Percentiles rank a stretch among this genome's conserved stretches.
Evolutionary conservation across 92 coral and sea anemone species (phyloP).

Genomic region (Desmophyllum pertusum): DNA sequence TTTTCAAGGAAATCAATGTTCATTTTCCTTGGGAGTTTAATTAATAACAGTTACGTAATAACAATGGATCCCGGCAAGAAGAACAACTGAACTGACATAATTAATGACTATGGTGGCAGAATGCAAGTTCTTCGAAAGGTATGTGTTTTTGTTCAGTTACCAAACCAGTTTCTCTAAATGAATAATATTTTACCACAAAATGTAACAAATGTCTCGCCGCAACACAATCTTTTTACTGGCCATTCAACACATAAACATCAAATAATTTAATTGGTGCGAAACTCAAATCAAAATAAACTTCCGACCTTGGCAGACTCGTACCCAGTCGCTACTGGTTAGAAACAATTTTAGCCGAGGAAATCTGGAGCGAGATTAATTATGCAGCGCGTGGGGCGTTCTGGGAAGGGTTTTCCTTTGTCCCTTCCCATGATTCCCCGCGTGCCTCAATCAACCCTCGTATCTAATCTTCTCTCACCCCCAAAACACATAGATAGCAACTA

Average conservation of each 20-base stretch:
- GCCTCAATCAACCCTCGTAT: too few relatives aligned
- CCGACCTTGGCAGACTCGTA: too few relatives aligned
- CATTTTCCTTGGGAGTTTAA: background rate
- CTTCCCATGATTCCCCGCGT: too few relatives aligned
- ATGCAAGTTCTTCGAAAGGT: conserved; percentile 6
- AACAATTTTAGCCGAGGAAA: too few relatives aligned
- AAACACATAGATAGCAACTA: too few relatives aligned
- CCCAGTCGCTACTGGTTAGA: too few relatives aligned
- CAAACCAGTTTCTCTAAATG: background rate
- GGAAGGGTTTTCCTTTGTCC: too few relatives aligned
- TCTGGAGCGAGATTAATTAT: too few relatives aligned
- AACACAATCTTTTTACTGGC: background rate
- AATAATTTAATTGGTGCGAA: background rate
- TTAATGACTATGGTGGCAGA: background rate
- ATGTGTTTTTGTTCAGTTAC: background rate
- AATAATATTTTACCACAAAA: background rate
- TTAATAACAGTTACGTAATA: too few relatives aligned
- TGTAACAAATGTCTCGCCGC: background rate
- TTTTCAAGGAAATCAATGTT: background rate
- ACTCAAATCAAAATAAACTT: background rate
- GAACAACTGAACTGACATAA: background rate
- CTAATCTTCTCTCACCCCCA: too few relatives aligned
- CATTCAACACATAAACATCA: background rate
- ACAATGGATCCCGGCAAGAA: background rate
- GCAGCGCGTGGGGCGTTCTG: too few relatives aligned